Evolutionary conservation across 2,113 vertebrate genomes (phyloP).

Genomic region (Tilapia sparmanii): DNA sequence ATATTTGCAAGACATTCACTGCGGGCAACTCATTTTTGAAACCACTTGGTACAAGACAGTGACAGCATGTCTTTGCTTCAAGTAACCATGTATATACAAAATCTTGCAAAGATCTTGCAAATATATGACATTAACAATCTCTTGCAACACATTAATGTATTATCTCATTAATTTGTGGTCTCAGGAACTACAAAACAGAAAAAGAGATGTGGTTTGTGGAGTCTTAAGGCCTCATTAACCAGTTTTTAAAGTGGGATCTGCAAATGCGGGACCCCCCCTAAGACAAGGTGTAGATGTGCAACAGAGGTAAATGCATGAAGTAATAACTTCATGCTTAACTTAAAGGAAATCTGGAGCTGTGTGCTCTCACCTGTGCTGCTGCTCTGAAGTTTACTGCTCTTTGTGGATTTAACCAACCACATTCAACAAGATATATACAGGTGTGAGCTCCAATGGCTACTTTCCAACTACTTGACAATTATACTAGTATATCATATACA

Average conservation of each 20-base stretch:
- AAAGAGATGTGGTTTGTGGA: no score
- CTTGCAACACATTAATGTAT: not conserved
- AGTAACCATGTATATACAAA: not conserved
- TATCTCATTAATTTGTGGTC: not conserved
- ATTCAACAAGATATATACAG: not conserved
- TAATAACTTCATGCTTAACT: not conserved
- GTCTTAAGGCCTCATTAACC: not conserved
- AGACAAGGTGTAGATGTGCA: not conserved
- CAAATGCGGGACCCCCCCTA: not conserved
- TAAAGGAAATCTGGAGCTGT: not conserved
- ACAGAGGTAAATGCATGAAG: not conserved
- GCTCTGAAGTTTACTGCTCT: not conserved
- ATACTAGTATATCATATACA: not conserved
- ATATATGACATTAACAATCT: not conserved
- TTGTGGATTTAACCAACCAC: not conserved
- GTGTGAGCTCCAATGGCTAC: not conserved
- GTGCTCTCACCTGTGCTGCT: not conserved
- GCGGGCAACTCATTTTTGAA: not conserved
- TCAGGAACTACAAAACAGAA: not conserved
- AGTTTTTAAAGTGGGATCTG: not conserved
- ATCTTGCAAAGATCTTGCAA: not conserved
- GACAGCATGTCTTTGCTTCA: not conserved
- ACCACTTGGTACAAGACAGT: not conserved
- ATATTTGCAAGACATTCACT: conserved; percentile 9
- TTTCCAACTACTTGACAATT: not conserved